Percentiles rank a stretch among this genome's conserved stretches.
Evolutionary conservation across 2,888 invertebrate genomes (phyloP).

Genomic region (Hartigia nigra): DNA sequence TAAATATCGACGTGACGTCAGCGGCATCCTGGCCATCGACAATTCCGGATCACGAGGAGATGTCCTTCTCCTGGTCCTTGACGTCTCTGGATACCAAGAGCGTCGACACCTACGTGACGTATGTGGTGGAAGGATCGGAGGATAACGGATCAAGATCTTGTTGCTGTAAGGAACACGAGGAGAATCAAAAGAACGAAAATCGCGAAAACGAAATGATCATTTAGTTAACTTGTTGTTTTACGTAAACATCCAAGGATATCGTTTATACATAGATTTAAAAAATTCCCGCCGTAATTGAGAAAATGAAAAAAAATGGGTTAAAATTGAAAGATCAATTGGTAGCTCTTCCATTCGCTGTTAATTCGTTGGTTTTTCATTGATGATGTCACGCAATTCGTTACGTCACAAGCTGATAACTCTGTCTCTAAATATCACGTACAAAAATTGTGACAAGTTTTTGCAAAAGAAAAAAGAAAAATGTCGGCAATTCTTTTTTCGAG

Average conservation of each 20-base stretch:
- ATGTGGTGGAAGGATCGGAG: slow-evolving; percentile 49
- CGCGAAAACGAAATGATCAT: slow-evolving; percentile 62
- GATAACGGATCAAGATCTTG: slow-evolving; percentile 52
- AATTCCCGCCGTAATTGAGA: neutral
- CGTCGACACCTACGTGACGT: slow-evolving; percentile 60
- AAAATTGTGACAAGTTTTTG: slow-evolving; percentile 1
- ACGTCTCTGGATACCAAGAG: slow-evolving; percentile 57
- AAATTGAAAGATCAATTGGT: neutral
- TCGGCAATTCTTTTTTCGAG: slow-evolving; percentile 13
- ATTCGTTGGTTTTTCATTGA: slow-evolving; percentile 7
- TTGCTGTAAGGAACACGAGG: slow-evolving; percentile 57
- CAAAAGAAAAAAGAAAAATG: neutral
- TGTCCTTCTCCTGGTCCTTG: slow-evolving; percentile 52
- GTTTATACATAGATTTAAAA: neutral
- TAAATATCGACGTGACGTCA: slow-evolving; percentile 10
- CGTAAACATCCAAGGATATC: neutral
- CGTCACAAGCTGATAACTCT: slow-evolving; percentile 2
- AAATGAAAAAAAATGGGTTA: neutral
- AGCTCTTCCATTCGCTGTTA: neutral
- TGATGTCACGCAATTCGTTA: slow-evolving; percentile 6
- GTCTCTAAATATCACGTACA: neutral
- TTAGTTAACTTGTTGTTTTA: slow-evolving; percentile 32
- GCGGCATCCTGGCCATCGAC: slow-evolving; percentile 30
- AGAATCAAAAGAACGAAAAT: slow-evolving; percentile 62
- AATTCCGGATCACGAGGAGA: slow-evolving; percentile 49